Evolutionary conservation across 2,797 vertebrate genomes (phyloP).

Genomic region (Liasis olivaceus): DNA sequence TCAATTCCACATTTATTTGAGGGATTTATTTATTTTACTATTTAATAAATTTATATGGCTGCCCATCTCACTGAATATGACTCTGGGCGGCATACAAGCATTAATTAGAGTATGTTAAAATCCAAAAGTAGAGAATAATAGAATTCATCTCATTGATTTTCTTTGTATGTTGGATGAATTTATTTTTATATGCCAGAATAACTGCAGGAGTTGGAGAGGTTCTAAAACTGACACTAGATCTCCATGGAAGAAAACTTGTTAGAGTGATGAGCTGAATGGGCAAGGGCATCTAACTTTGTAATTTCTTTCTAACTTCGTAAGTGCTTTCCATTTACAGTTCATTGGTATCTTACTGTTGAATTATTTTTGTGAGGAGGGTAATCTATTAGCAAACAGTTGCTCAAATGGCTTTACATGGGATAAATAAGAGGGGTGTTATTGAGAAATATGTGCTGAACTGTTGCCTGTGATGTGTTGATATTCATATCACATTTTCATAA

Average conservation of each 20-base stretch:
- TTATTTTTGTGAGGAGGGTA: slow-evolving; percentile 32
- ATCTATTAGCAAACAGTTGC: slow-evolving; percentile 50
- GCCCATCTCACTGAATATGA: neutral
- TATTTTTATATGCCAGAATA: neutral
- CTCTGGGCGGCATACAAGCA: neutral
- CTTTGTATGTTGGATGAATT: neutral
- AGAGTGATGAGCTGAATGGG: slow-evolving; percentile 2
- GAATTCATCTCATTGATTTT: neutral
- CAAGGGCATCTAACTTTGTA: slow-evolving; percentile 22
- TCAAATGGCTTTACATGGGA: slow-evolving; percentile 26
- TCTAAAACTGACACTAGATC: neutral
- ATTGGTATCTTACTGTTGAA: slow-evolving; percentile 47
- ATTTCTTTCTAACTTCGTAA: neutral
- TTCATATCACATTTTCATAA: slow-evolving; percentile 15
- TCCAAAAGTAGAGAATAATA: neutral
- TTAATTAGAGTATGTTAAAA: neutral
- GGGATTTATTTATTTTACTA: neutral
- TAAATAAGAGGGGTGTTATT: slow-evolving; percentile 25
- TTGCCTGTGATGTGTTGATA: slow-evolving; percentile 17
- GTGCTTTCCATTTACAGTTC: slow-evolving; percentile 5
- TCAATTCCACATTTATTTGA: neutral
- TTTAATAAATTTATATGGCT: too few relatives aligned
- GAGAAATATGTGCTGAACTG: slow-evolving; percentile 24
- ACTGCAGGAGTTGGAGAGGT: neutral
- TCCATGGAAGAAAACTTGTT: neutral